These are phyloP conservation scores for Bombycilla garrulus DNA, from an alignment of 2,113 vertebrate species.

Conservation along the genomic window DNA sequence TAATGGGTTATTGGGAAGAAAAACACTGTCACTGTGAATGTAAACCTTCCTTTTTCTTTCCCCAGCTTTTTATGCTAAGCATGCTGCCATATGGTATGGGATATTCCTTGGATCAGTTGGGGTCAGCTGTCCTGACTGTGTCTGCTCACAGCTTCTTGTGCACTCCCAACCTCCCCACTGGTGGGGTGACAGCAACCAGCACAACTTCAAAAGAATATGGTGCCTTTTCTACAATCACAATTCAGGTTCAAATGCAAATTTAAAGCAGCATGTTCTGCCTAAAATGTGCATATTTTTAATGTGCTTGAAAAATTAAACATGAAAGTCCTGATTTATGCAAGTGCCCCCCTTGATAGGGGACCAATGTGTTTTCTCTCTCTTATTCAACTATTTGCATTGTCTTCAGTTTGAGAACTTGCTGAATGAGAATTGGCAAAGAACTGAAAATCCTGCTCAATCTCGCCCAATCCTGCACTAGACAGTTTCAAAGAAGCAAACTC, in stretches of 20 bases:
- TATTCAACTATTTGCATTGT: not conserved
- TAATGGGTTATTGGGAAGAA: not conserved
- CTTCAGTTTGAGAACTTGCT: not conserved
- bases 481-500: not conserved
- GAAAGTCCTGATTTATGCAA: not conserved
- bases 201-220: not conserved
- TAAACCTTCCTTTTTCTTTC: not conserved
- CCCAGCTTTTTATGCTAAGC: not conserved
- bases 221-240: not conserved
- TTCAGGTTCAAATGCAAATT: not conserved
- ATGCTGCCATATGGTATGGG: not conserved
- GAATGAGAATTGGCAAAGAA: not conserved
- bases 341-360: not conserved
- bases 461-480: not conserved
- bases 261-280: not conserved
- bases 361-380: not conserved
- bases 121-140: not conserved
- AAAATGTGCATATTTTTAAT: not conserved
- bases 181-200: not conserved
- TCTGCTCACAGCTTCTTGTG: not conserved
- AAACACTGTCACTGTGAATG: not conserved
- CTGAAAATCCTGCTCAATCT: not conserved
- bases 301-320: not conserved
- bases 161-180: accelerated
- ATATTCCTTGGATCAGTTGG: not conserved